Base-by-base conservation (phyloP, 2,113 vertebrate genomes). In the Caranx melampygus region DNA sequence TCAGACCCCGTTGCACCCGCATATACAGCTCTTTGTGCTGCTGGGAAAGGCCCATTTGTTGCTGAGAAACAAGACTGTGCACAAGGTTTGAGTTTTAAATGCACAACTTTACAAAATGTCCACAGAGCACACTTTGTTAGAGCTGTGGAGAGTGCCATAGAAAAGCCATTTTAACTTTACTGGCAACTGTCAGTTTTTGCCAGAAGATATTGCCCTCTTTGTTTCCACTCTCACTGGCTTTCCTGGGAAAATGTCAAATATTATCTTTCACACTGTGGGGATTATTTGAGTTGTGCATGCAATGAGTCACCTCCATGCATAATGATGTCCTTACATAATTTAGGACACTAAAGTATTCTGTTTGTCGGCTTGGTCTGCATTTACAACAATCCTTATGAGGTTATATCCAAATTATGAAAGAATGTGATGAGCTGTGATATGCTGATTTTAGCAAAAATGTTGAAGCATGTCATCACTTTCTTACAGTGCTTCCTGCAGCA, bases 21-120 rank as follows among this genome's bases (percentile, higher is more conserved):
- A 85, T 72, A 79, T 74, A 76, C 69, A 79, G 84, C 72, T 70
- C 75, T 92, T 82, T 91, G 86, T 89, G 59, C 26, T 13, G 4
- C 16, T 5, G 34, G 82, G 35, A 78, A 70, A 72, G 37, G n/a
- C 40, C 68, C 31, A 68, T 81, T 79, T 86, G 71, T 86, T 65
- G 34, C 20, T 2, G 14, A 62, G 15, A 49, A 84, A 74, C 78
- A 61, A 52, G 59, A 47, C 47, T 45, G 45, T 21, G 37, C 21
- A 35, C 57, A 72, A 65, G 34, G 15, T 69, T 78, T 6, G 0
- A 37, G 64, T 81, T 67, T 72, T 37, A 42, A 84, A 78, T 54
- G 35, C 31, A 54, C 47, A 79, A 37, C 51, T 70, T 63, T 54
- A 58, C 21, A 81, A 82, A 78, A 78, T 14, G 35, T 26, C 16